Conservation (phyloP, 2,797 vertebrate genomes). For the Oceanodroma leucorhoa region DNA sequence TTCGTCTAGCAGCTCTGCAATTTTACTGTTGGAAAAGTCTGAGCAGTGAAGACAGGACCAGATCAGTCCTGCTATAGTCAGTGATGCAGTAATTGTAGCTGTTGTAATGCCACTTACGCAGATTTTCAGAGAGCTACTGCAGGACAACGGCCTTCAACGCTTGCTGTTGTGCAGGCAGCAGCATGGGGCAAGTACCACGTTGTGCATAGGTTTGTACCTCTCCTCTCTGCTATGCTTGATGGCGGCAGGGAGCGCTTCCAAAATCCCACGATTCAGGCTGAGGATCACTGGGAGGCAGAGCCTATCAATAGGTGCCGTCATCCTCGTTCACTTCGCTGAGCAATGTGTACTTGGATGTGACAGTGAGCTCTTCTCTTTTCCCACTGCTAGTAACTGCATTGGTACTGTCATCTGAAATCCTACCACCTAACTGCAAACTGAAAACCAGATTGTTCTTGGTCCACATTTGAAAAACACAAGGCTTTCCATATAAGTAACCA, state of each 20-base stretch:
- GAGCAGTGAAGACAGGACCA: neutral
- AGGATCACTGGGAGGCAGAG: neutral
- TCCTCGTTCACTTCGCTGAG: neutral
- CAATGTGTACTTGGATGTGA: neutral
- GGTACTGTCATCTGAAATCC: neutral
- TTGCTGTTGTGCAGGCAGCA: neutral
- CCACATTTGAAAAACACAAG: neutral
- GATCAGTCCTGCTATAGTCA: accelerated
- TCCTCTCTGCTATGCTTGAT: neutral
- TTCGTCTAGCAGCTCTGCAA: neutral
- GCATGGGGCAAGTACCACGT: accelerated
- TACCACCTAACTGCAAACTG: neutral
- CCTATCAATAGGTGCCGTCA: neutral
- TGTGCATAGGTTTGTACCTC: neutral
- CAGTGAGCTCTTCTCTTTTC: neutral
- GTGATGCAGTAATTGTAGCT: neutral
- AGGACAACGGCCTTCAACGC: neutral
- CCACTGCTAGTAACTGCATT: neutral
- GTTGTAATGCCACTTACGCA: neutral
- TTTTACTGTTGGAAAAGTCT: neutral
- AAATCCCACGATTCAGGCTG: neutral
- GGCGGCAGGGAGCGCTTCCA: accelerated
- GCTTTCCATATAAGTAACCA: neutral
- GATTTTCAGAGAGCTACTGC: neutral
- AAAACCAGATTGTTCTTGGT: neutral